Percentiles rank a stretch among this genome's conserved stretches.
Conservation (phyloP, 2,113 vertebrate species). For the Dasyurus viverrinus region DNA sequence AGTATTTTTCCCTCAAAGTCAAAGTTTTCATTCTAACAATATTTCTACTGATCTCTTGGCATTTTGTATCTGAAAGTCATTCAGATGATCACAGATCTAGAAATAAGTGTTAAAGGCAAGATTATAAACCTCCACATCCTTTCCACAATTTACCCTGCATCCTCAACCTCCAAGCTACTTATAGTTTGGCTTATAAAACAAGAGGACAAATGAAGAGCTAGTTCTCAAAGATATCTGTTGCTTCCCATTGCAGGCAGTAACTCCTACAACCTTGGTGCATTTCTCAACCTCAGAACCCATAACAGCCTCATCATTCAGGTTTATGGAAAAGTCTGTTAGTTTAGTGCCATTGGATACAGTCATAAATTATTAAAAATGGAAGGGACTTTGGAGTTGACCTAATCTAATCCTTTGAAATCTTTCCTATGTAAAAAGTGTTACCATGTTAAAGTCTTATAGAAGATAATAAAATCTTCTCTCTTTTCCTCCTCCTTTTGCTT, state of each 20-base stretch:
- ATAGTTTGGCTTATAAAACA: background rate
- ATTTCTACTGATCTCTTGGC: background rate
- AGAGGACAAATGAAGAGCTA: background rate
- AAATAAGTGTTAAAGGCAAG: background rate
- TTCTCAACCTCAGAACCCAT: background rate
- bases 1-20: background rate
- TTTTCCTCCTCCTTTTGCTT: background rate
- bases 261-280: background rate
- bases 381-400: background rate
- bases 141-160: background rate
- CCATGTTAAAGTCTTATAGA: background rate
- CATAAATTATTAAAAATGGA: background rate
- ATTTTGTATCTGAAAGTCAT: background rate
- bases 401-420: background rate
- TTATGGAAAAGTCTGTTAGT: background rate
- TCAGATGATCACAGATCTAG: background rate
- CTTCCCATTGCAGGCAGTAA: background rate
- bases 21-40: background rate
- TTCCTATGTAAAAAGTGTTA: background rate
- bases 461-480: background rate
- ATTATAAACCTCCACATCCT: background rate
- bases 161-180: background rate
- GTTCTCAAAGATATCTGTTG: background rate
- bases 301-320: background rate
- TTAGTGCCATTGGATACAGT: background rate